A percentile compares a stretch with the other conserved stretches of the same genome.
Conservation (phyloP, 2,888 invertebrate genomes). For the Sympetrum striolatum region DNA sequence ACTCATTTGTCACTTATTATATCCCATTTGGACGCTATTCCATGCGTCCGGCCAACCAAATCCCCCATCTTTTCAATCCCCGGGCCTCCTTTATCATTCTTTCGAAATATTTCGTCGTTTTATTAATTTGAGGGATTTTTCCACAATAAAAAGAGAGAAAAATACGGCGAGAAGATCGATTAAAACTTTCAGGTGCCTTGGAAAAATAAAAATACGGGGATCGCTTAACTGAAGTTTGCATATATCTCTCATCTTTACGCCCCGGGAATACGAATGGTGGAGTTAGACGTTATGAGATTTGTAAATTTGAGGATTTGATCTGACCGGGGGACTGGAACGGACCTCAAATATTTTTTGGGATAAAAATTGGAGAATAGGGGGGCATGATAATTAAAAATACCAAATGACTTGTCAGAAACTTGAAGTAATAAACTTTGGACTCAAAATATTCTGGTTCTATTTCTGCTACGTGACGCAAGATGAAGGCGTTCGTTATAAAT, state of each 20-base stretch:
- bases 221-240: neutral
- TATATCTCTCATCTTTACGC: neutral
- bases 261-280: neutral
- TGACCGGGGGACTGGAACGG: too few relatives aligned
- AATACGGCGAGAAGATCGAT: neutral
- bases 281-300: neutral
- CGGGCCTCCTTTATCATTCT: neutral
- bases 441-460: too few relatives aligned
- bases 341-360: too few relatives aligned
- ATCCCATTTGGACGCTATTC: slow-evolving; percentile 10
- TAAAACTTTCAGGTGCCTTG: neutral
- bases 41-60: neutral
- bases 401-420: too few relatives aligned
- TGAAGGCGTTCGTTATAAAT: too few relatives aligned
- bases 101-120: neutral
- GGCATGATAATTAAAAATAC: too few relatives aligned
- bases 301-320: too few relatives aligned
- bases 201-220: neutral
- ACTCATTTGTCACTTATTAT: slow-evolving; percentile 41
- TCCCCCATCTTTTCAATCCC: neutral
- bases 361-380: too few relatives aligned
- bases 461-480: too few relatives aligned
- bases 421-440: too few relatives aligned
- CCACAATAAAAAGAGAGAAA: neutral
- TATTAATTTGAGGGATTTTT: neutral